phyloP scores from a whole-genome alignment of 1,140 invertebrate species.

The Doryteuthis pealeii region DNA sequence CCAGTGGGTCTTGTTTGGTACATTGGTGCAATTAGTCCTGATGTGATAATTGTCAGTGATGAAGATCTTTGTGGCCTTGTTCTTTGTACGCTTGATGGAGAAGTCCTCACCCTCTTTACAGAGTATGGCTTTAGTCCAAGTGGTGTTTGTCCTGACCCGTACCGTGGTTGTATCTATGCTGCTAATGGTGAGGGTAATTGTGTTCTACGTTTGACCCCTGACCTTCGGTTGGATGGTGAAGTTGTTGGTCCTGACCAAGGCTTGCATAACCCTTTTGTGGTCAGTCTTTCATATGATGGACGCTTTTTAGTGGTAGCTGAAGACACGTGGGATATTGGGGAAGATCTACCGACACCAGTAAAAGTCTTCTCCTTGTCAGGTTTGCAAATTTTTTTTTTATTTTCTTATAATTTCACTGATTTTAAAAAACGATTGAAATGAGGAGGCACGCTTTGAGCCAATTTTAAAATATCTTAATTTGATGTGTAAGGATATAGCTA shows the following conservation, averaged over 20 bases:
- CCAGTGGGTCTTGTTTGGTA: background rate
- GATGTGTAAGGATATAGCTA: too few relatives aligned
- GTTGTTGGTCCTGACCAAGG: background rate
- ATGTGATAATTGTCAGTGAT: constrained; percentile 7
- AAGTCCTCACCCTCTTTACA: background rate
- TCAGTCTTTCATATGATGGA: constrained; percentile 5
- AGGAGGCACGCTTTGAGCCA: too few relatives aligned
- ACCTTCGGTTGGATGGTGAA: background rate
- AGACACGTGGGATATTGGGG: background rate
- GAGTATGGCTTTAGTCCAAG: background rate
- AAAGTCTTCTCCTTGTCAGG: background rate
- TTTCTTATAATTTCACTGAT: too few relatives aligned
- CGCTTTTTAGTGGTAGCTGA: constrained; percentile 2
- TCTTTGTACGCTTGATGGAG: background rate
- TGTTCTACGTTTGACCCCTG: background rate
- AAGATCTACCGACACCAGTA: constrained; percentile 1
- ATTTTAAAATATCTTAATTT: too few relatives aligned
- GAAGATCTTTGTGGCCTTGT: background rate
- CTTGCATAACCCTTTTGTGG: background rate
- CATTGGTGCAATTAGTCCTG: background rate
- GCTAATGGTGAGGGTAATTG: background rate
- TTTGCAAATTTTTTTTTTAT: too few relatives aligned
- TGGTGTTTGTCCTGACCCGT: background rate
- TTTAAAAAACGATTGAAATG: too few relatives aligned
- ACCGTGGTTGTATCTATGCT: constrained; percentile 3